These are phyloP conservation scores for Peribatodes rhomboidaria DNA, from an alignment of 2,888 invertebrate species.

Conservation along the genomic window DNA sequence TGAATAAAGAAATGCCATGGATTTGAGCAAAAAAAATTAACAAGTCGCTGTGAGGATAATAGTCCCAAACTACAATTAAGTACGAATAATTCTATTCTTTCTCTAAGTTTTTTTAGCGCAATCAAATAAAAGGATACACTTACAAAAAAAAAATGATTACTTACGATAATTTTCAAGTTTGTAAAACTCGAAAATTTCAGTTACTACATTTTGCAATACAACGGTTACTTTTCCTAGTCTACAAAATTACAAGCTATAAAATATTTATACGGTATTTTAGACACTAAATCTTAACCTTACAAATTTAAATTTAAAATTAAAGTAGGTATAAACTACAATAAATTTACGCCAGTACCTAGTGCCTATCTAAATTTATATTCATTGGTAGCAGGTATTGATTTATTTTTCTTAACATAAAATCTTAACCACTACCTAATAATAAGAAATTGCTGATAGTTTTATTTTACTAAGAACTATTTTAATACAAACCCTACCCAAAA, in stretches of 20 bases:
- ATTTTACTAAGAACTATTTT: slow-evolving; percentile 1
- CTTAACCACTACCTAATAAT: slow-evolving; percentile 12
- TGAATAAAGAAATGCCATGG: slow-evolving; percentile 79
- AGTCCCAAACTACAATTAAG: not conserved
- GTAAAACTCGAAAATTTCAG: slow-evolving; percentile 8
- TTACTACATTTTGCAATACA: slow-evolving; percentile 3
- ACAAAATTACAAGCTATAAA: not conserved
- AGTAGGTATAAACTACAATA: not conserved
- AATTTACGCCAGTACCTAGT: slow-evolving; percentile 3
- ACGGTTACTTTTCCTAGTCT: not conserved
- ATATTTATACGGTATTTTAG: not conserved
- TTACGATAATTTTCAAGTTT: not conserved
- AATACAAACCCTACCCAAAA: slow-evolving; percentile 46
- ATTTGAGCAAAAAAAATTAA: slow-evolving; percentile 82
- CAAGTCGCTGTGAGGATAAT: slow-evolving; percentile 23
- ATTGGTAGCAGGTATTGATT: slow-evolving; percentile 31
- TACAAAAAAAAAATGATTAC: slow-evolving; percentile 16
- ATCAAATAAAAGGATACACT: slow-evolving; percentile 16
- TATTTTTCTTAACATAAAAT: slow-evolving; percentile 7
- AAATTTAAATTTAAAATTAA: not conserved
- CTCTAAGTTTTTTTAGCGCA: slow-evolving; percentile 25
- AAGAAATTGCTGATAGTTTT: slow-evolving; percentile 4
- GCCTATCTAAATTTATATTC: slow-evolving; percentile 19
- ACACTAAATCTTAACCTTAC: too few relatives aligned
- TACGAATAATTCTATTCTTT: not conserved